phyloP scores from a whole-genome alignment of 2,113 vertebrate species.

The Dendrocopos noguchii region DNA sequence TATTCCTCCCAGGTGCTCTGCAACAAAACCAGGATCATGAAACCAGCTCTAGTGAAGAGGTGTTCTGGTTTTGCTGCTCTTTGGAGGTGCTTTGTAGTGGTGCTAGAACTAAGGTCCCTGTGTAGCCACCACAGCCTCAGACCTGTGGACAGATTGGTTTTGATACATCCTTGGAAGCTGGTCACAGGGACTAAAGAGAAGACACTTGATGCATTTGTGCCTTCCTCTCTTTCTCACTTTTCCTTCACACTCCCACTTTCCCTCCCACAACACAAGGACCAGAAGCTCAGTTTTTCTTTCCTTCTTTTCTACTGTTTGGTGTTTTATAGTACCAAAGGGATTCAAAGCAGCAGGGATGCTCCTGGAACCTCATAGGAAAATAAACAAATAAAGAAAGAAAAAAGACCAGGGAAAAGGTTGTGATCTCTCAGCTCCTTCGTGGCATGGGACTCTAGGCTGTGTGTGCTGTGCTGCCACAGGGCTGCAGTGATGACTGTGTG shows the following conservation, averaged over 20 bases:
- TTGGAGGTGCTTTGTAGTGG: slow-evolving; percentile 54
- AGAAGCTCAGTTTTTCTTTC: neutral
- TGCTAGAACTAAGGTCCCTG: slow-evolving; percentile 43
- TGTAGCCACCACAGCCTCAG: neutral
- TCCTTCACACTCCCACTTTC: neutral
- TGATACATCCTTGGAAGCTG: neutral
- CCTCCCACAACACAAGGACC: neutral
- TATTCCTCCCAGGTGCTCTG: slow-evolving; percentile 42
- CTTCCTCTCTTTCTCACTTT: neutral
- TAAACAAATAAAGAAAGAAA: neutral
- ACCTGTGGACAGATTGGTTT: neutral
- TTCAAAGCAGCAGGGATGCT: slow-evolving; percentile 21
- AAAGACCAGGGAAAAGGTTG: neutral
- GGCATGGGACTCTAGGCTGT: neutral
- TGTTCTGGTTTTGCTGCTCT: neutral
- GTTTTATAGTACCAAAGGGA: slow-evolving; percentile 26
- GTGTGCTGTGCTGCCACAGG: neutral
- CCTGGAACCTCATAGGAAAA: slow-evolving; percentile 34
- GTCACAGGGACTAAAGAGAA: neutral
- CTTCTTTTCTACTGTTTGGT: neutral
- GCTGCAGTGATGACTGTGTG: slow-evolving; percentile 3
- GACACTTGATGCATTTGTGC: slow-evolving; percentile 16
- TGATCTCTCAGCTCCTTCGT: slow-evolving; percentile 5
- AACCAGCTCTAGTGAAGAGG: neutral
- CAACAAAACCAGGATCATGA: neutral